Percentiles rank a stretch among this genome's conserved stretches.
These are phyloP conservation scores for Caenorhabditis plicata DNA, from an alignment of 2,888 invertebrate genomes.

Conservation along the genomic window DNA sequence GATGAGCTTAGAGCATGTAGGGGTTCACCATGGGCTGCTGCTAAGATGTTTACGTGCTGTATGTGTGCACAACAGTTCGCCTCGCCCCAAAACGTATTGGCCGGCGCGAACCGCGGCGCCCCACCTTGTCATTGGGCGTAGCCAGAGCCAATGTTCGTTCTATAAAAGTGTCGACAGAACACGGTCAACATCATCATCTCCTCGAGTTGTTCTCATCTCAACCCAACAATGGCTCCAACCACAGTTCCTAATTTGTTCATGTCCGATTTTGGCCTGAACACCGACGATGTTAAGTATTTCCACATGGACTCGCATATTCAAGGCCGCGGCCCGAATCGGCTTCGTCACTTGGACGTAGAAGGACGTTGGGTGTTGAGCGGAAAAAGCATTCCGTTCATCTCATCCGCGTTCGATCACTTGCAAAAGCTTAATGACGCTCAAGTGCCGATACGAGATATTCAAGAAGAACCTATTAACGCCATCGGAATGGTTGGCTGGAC, in stretches of 20 bases:
- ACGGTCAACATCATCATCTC: conserved; percentile 16
- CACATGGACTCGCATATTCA: conserved; percentile 50
- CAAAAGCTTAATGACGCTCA: conserved; percentile 48
- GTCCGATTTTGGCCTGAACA: conserved; percentile 49
- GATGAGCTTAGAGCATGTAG: conserved; percentile 37
- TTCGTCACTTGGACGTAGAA: conserved; percentile 56
- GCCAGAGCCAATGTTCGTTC: conserved; percentile 23
- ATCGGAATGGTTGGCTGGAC: conserved; percentile 57
- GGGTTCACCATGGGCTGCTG: too few relatives aligned
- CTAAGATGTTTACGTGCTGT: too few relatives aligned
- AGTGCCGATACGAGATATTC: conserved; percentile 47
- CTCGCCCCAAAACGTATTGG: too few relatives aligned
- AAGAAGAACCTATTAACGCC: conserved; percentile 53
- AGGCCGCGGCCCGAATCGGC: conserved; percentile 54
- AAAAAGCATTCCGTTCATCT: conserved; percentile 52
- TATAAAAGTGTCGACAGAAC: conserved; percentile 23
- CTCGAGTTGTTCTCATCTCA: background rate
- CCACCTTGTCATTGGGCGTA: conserved; percentile 28
- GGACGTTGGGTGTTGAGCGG: conserved; percentile 54
- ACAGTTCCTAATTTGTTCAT: conserved; percentile 40
- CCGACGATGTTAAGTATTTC: conserved; percentile 56
- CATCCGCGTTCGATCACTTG: conserved; percentile 57
- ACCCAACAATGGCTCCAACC: conserved; percentile 29
- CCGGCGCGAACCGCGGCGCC: background rate
- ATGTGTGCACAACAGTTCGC: too few relatives aligned